Evolutionary conservation across 2,797 vertebrate genomes (phyloP).

Genomic region (Margarornis squamiger): DNA sequence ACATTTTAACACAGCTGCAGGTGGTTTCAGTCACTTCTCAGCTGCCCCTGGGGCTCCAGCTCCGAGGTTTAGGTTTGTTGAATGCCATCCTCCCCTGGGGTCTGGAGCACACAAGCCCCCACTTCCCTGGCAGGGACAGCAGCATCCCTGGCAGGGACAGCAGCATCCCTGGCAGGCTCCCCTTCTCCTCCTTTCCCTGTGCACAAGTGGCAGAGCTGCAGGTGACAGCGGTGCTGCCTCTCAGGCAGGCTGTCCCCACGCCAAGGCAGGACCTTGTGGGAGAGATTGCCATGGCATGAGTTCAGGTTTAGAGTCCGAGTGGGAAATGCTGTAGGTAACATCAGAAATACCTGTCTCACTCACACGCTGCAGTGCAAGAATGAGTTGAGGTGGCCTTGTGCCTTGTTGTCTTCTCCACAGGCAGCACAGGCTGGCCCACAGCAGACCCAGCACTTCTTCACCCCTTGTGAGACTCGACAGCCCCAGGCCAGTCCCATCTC

Average conservation of each 20-base stretch:
- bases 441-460: background rate
- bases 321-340: rapidly evolving
- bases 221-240: background rate
- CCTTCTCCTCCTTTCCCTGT: background rate
- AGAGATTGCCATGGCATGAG: background rate
- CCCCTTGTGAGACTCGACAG: background rate
- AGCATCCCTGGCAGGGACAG: background rate
- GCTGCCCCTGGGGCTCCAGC: background rate
- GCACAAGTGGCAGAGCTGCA: background rate
- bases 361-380: rapidly evolving
- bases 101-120: background rate
- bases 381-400: background rate
- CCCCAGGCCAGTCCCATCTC: background rate
- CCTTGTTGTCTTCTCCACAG: background rate
- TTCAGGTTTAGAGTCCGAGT: background rate
- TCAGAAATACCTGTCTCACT: rapidly evolving
- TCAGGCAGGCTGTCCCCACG: rapidly evolving
- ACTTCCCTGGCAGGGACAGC: background rate
- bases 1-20: background rate
- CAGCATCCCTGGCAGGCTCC: rapidly evolving
- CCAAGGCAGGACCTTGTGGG: background rate
- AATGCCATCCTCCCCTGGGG: background rate
- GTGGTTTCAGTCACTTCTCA: background rate
- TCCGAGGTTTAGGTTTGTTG: background rate
- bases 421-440: rapidly evolving